Conservation (phyloP, 2,888 invertebrate genomes). For the Troides aeacus region DNA sequence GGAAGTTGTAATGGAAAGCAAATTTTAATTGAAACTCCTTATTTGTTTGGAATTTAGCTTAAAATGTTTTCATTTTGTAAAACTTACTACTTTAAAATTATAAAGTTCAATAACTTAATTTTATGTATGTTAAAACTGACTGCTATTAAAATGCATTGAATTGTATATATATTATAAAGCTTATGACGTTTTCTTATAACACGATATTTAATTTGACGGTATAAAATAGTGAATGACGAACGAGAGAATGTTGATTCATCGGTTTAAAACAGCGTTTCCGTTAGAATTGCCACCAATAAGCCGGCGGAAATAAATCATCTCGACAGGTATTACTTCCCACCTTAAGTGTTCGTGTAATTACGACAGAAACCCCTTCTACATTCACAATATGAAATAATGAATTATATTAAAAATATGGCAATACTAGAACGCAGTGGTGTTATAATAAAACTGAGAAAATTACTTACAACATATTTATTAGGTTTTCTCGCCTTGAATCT, state of each 20-base stretch:
- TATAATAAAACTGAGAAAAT: too few species aligned
- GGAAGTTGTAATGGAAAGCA: constrained; percentile 5
- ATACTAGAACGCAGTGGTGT: neutral
- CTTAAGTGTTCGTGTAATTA: constrained; percentile 16
- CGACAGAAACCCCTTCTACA: neutral
- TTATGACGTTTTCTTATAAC: neutral
- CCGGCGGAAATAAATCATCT: constrained; percentile 68
- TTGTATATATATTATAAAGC: neutral
- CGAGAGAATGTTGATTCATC: constrained; percentile 8
- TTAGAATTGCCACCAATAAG: constrained; percentile 53
- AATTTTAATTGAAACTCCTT: constrained; percentile 16
- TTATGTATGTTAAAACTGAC: neutral
- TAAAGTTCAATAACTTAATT: neutral
- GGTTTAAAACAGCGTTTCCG: constrained; percentile 27
- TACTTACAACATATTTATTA: too few species aligned
- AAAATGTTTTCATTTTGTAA: constrained; percentile 2
- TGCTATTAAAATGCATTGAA: neutral
- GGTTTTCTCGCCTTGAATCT: too few species aligned
- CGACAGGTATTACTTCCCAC: constrained; percentile 74
- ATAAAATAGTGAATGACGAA: constrained; percentile 22
- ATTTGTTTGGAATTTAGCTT: constrained; percentile 1
- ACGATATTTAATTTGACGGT: constrained; percentile 11
- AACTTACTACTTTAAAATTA: neutral
- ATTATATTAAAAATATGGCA: neutral
- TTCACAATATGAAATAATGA: neutral